These are phyloP conservation scores for Rhinoptilus africanus DNA, from an alignment of 2,113 vertebrate genomes.

Conservation along the genomic window DNA sequence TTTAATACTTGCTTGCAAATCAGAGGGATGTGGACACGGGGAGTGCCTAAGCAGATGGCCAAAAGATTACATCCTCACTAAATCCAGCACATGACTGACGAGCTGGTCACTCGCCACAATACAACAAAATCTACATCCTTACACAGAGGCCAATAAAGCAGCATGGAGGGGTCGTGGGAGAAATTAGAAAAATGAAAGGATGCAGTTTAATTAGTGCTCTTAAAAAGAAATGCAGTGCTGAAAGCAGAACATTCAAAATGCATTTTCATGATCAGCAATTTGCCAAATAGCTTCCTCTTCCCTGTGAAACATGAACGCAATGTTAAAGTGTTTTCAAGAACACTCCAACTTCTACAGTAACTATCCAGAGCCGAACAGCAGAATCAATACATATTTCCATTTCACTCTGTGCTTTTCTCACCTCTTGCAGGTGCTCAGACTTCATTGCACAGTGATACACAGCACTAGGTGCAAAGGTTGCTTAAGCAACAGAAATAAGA, in stretches of 20 bases:
- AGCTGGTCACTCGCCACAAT: neutral
- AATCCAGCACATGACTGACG: constrained; percentile 18
- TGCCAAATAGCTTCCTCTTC: neutral
- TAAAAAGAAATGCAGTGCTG: neutral
- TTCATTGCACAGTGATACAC: neutral
- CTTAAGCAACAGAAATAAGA: neutral
- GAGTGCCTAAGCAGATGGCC: constrained; percentile 50
- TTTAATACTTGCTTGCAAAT: neutral
- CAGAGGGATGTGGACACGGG: neutral
- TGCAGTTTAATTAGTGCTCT: neutral
- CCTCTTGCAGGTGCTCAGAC: neutral
- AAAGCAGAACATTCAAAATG: neutral
- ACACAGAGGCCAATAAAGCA: neutral
- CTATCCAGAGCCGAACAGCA: neutral
- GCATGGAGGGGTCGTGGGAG: neutral
- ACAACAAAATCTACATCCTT: neutral
- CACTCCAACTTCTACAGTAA: neutral
- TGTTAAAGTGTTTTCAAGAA: neutral
- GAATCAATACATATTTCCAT: neutral
- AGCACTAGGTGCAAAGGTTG: neutral
- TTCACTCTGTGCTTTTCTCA: neutral
- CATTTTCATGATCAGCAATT: neutral
- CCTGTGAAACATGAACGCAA: neutral
- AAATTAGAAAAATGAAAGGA: neutral
- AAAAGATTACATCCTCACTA: constrained; percentile 56